These are phyloP conservation scores for Paracanthobrama guichenoti DNA, from an alignment of 2,113 vertebrate genomes.

Conservation along the genomic window DNA sequence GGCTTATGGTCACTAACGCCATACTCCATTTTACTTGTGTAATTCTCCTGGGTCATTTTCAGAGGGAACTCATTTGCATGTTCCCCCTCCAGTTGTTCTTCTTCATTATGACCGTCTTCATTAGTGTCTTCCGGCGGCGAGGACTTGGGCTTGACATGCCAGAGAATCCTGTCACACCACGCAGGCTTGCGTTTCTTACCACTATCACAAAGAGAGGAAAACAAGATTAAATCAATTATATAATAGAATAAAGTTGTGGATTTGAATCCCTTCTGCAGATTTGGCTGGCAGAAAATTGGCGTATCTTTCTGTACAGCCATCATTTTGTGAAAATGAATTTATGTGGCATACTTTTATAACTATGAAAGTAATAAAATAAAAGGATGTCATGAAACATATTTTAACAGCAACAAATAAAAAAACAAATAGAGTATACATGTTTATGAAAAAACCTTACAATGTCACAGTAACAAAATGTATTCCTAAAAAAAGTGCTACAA, in stretches of 20 bases:
- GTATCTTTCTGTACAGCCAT: not conserved
- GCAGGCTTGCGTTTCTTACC: constrained; percentile 94
- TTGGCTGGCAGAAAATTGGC: not conserved
- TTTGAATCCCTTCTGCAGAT: not conserved
- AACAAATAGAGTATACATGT: not conserved
- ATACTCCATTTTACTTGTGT: constrained; percentile 86
- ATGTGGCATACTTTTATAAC: not conserved
- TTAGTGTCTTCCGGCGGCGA: constrained; percentile 46
- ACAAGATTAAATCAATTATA: not conserved
- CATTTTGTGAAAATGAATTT: not conserved
- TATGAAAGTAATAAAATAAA: not conserved
- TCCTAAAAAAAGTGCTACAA: too few relatives aligned
- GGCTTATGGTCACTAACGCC: constrained; percentile 95
- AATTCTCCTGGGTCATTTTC: constrained; percentile 77
- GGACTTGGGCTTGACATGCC: constrained; percentile 77
- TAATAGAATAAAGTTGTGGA: not conserved
- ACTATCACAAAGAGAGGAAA: constrained; percentile 66
- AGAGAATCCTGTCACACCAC: constrained; percentile 93
- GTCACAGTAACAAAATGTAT: not conserved
- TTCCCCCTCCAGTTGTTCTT: constrained; percentile 35
- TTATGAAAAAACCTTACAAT: not conserved
- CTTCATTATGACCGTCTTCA: constrained; percentile 46
- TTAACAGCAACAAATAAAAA: not conserved
- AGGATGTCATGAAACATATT: not conserved
- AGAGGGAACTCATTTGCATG: constrained; percentile 68